phyloP scores from a whole-genome alignment of 1,140 invertebrate species.

The Apis florea region DNA sequence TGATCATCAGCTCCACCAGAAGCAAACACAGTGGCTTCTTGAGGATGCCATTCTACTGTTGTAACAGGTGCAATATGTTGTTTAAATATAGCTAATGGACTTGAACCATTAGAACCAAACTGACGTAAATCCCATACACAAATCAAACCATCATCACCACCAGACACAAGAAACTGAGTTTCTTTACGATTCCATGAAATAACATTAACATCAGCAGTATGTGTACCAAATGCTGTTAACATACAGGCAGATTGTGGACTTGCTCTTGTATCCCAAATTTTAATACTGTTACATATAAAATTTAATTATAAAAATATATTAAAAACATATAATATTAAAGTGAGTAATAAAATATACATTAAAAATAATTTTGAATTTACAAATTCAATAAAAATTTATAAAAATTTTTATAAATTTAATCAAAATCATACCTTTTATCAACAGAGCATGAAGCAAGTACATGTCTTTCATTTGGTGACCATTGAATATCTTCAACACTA shows the following conservation, averaged over 20 bases:
- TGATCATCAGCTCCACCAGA: conserved; percentile 97
- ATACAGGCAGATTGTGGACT: conserved; percentile 94
- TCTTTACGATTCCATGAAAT: conserved; percentile 97
- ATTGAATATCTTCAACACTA: conserved; percentile 99
- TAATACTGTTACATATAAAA: conserved; percentile 82
- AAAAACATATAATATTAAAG: conserved; percentile 15
- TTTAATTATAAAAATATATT: neutral
- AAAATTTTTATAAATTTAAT: neutral
- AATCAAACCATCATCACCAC: conserved; percentile 97
- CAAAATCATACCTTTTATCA: conserved; percentile 86
- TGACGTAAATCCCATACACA: conserved; percentile 97
- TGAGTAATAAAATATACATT: neutral
- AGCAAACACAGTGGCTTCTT: conserved; percentile 95
- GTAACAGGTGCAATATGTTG: conserved; percentile 96
- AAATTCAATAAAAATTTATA: conserved; percentile 8
- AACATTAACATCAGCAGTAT: conserved; percentile 97
- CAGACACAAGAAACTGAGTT: conserved; percentile 82
- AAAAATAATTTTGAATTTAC: too few species aligned
- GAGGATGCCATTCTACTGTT: conserved; percentile 98
- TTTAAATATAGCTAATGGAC: conserved; percentile 95
- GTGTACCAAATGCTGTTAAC: conserved; percentile 92
- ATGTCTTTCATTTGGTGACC: conserved; percentile 97
- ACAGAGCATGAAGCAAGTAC: conserved; percentile 98
- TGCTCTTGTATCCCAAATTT: conserved; percentile 94
- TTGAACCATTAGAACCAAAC: conserved; percentile 86